Percentiles rank a stretch among this genome's conserved stretches.
These are phyloP conservation scores for Orchestia grillus DNA, from an alignment of 1,140 invertebrate species.

Conservation along the genomic window DNA sequence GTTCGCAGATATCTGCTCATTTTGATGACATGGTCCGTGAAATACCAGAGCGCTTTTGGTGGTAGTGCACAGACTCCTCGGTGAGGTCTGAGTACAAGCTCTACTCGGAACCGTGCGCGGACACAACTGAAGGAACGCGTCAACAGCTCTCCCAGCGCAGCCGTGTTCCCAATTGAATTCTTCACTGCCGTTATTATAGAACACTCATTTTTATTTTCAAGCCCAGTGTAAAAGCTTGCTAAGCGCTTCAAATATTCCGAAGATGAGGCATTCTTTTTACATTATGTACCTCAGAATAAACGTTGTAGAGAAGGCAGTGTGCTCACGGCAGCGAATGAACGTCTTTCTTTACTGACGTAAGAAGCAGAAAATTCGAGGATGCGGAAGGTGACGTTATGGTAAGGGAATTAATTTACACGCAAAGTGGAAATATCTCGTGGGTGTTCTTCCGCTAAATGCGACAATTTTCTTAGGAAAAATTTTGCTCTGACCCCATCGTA, in stretches of 20 bases:
- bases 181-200: background rate
- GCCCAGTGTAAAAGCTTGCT: no score
- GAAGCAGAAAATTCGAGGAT: no score
- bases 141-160: background rate
- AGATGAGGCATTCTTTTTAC: background rate
- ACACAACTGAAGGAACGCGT: background rate
- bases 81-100: background rate
- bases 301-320: background rate
- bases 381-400: no score
- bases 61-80: background rate
- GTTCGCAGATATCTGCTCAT: background rate
- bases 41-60: background rate
- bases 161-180: background rate
- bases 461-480: no score
- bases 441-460: no score
- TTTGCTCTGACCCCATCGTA: no score
- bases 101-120: background rate
- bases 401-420: no score
- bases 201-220: background rate
- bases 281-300: background rate
- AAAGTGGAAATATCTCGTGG: no score
- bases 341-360: no score
- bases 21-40: background rate
- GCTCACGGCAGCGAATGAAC: background rate
- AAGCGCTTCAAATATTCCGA: no score